Percentiles rank a stretch among this genome's conserved stretches.
Conservation (phyloP, 64 coral and sea anemone genomes). For the Cladopsammia gracilis region DNA sequence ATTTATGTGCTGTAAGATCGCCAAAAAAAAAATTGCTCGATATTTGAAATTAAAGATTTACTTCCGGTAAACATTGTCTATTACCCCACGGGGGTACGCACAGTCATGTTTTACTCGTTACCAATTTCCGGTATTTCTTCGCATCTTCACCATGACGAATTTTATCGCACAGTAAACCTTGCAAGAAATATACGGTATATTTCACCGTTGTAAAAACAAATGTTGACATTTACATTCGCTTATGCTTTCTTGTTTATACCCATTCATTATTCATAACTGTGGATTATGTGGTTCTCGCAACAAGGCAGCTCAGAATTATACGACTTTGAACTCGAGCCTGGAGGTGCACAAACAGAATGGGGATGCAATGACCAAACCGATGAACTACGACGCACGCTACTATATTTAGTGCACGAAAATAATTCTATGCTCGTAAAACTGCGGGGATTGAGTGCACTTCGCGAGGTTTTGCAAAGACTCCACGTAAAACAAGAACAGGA, state of each 20-base stretch:
- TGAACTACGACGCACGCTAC: slow-evolving; percentile 1
- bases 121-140: slow-evolving; percentile 2
- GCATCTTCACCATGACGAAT: neutral
- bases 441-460: neutral
- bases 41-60: neutral
- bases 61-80: neutral
- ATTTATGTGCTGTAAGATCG: neutral
- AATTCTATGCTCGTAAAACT: slow-evolving; percentile 30
- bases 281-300: slow-evolving; percentile 11
- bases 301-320: neutral
- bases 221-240: neutral
- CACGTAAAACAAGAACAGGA: neutral
- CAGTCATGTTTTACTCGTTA: neutral
- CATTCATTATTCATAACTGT: neutral
- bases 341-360: neutral
- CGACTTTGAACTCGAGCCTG: slow-evolving; percentile 21
- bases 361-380: neutral
- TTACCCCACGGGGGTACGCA: too few relatives aligned
- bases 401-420: slow-evolving; percentile 22
- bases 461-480: neutral
- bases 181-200: neutral
- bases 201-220: neutral
- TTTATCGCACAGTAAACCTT: neutral
- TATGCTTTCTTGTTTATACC: neutral
- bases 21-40: neutral